Base-by-base conservation (phyloP, 2,888 invertebrate species). In the Phaedon cochleariae region DNA sequence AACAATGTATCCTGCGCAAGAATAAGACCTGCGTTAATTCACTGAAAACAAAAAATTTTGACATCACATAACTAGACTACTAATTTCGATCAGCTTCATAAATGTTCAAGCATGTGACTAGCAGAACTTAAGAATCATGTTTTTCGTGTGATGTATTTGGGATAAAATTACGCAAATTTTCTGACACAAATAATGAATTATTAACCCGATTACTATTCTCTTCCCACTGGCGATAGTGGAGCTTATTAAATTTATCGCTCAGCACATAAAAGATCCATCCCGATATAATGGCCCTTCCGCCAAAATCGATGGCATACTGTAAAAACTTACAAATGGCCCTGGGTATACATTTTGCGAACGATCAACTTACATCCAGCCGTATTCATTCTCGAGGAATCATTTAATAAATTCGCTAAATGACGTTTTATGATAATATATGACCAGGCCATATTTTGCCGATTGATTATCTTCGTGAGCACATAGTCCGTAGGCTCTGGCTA, bases 341-440 rank as follows among this genome's bases (percentile, higher is more conserved):
- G 72, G 74, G 73, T 76, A 74, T 74, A n/a, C n/a, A 73, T 76
- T 76, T 75, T 79, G 79, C 81, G 80, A 81, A 77, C 79, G 82
- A 82, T 82, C 80, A 81, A 77, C 80, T 78, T 79, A 77, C 78
- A 80, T 74, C 41, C 45, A 80, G 81, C 79, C 79, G 79, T 78
- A 80, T 81, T 79, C 79, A 77, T 75, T 76, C 78, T 76, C 69
- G 73, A 75, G 77, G 78, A 79, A 81, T 81, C 80, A 81, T 82
- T 81, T 81, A 82, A 83, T 82, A 83, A 82, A 83, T 83, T 81
- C 81, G 80, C 77, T 79, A 81, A 82, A 81, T 81, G 83, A 83
- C 83, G 77, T 81, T 83, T 83, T 83, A 83, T 83, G 80, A 81
- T 82, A 81, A 83, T 83, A 80, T 81, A 83, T 80, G 76, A 79